Conservation (phyloP, 2,888 invertebrate species). For the Unio delphinus region DNA sequence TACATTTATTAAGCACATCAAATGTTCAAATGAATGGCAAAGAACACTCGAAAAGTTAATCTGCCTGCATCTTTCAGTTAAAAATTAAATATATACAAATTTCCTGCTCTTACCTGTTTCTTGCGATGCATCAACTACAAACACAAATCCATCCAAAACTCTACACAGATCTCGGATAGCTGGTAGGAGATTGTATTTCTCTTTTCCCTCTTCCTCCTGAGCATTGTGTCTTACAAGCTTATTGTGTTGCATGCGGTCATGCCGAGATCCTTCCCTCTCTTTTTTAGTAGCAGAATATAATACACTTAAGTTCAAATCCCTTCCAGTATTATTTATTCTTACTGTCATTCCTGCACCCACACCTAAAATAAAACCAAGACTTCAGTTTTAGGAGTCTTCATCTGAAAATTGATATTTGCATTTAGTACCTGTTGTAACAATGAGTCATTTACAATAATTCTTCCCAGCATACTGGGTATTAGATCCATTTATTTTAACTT, state of each 20-base stretch:
- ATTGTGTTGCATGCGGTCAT: slow-evolving; percentile 43
- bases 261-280: slow-evolving; percentile 36
- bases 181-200: slow-evolving; percentile 52
- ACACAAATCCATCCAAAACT: slow-evolving; percentile 66
- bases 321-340: slow-evolving; percentile 37
- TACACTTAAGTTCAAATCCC: slow-evolving; percentile 53
- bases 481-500: too few relatives aligned
- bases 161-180: slow-evolving; percentile 63
- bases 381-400: background rate
- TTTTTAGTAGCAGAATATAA: slow-evolving; percentile 57
- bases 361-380: slow-evolving; percentile 33
- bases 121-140: slow-evolving; percentile 62
- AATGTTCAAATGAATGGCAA: too few relatives aligned
- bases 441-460: too few relatives aligned
- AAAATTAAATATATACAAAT: slow-evolving; percentile 21
- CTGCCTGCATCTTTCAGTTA: background rate
- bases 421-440: too few relatives aligned
- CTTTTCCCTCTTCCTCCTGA: slow-evolving; percentile 16
- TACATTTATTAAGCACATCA: too few relatives aligned
- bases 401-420: background rate
- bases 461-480: too few relatives aligned
- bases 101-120: slow-evolving; percentile 15
- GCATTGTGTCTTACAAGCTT: slow-evolving; percentile 38
- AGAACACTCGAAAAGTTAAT: background rate
- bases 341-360: slow-evolving; percentile 59